phyloP scores from a whole-genome alignment of 2,888 invertebrate species.

The Troilus luridus region DNA sequence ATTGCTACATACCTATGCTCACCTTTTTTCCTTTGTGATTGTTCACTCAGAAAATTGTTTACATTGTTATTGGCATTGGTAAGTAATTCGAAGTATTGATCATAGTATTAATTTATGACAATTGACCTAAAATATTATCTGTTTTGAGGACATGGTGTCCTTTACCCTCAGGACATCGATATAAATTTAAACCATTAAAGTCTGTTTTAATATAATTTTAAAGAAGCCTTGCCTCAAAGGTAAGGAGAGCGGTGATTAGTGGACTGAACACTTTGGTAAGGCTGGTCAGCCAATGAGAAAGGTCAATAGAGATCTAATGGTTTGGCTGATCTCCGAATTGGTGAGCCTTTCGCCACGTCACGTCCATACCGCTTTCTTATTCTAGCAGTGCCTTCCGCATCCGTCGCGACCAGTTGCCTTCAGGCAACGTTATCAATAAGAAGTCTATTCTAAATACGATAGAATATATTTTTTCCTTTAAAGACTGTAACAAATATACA shows the following conservation, averaged over 20 bases:
- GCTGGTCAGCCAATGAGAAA: slow-evolving; percentile 10
- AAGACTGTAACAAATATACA: background rate
- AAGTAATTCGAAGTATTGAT: too few species aligned
- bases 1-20: too few species aligned
- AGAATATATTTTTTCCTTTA: background rate
- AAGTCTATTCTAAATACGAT: background rate
- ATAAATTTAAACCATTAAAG: too few species aligned
- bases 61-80: too few species aligned
- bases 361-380: background rate
- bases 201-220: too few species aligned
- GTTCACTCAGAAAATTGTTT: too few species aligned
- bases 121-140: too few species aligned
- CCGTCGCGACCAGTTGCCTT: background rate
- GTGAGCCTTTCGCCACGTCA: background rate
- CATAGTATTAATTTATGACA: too few species aligned
- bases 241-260: background rate
- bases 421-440: background rate
- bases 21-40: too few species aligned
- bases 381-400: background rate
- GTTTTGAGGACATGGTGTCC: too few species aligned
- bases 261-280: background rate
- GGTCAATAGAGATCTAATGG: slow-evolving; percentile 12
- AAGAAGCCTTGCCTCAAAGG: background rate
- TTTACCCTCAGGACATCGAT: too few species aligned
- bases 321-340: slow-evolving; percentile 3